Conservation (phyloP, 2,888 invertebrate species). For the Ceriagrion tenellum region DNA sequence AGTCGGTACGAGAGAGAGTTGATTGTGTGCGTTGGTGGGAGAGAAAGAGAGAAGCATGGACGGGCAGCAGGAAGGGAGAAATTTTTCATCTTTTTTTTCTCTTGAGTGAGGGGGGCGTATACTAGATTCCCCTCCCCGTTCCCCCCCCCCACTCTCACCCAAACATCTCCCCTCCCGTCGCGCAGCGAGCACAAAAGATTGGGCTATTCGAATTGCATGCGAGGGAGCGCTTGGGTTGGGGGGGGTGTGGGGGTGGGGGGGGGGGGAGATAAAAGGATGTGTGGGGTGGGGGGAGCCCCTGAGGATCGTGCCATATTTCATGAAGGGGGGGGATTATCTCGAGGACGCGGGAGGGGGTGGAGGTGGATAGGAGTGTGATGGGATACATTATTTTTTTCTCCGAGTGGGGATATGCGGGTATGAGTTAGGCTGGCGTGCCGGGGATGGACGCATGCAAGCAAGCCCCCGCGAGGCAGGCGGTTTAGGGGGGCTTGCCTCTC, state of each 20-base stretch:
- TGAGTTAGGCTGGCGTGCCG: constrained; percentile 18
- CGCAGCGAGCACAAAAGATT: constrained; percentile 33
- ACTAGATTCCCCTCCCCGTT: constrained; percentile 41
- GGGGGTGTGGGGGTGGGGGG: not conserved
- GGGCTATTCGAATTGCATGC: constrained; percentile 48
- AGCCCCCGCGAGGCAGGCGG: not conserved
- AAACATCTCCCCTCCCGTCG: not conserved
- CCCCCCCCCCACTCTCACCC: not conserved
- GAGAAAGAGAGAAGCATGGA: not conserved
- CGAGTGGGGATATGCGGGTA: constrained; percentile 34
- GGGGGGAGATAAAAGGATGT: not conserved
- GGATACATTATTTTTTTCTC: constrained; percentile 19
- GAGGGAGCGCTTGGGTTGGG: not conserved
- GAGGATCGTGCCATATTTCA: constrained; percentile 48
- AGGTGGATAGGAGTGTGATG: constrained; percentile 33
- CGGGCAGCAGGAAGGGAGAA: constrained; percentile 33
- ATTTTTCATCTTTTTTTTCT: not conserved
- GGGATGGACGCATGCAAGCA: not conserved
- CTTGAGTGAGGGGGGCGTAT: constrained; percentile 44
- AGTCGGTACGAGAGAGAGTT: not conserved
- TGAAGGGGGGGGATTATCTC: constrained; percentile 59
- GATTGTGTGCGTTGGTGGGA: constrained; percentile 13
- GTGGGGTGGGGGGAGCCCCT: not conserved
- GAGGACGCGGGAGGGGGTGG: not conserved
- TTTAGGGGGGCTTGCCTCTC: not conserved